Evolutionary conservation across 2,888 invertebrate species (phyloP), one percentile per base, ranked within the genome.

Genomic region (Eupithecia inturbata): DNA sequence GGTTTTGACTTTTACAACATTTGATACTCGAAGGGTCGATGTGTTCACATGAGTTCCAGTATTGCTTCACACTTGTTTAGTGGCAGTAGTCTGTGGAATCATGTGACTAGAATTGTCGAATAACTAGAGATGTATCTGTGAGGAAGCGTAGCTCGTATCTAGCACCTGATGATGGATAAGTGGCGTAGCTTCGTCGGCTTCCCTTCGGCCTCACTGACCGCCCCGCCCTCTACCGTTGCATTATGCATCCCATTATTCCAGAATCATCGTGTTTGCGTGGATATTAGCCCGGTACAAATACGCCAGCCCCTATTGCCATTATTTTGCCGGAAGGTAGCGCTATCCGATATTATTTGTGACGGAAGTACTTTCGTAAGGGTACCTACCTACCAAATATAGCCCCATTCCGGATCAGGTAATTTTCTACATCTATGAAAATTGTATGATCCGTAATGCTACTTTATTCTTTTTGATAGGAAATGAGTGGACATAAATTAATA

Each of bases 321-420:
- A 68, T 73, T 76, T 73, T 71, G 68, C 72, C 75, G 68, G 72
- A 73, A 76, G 71, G 62, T 72, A 26, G 49, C 68, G 66, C 41
- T 67, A 72, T 69, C 36, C 31, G 57, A 49, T 70, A 70, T 72
- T 75, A 75, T 76, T 73, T 68, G 76, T 72, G 22, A 49, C 73
- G 75, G 73, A 33, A 62, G 62, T 62, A 19, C 19, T 16, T 31
- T 22, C 28, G 72, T 70, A 36, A 53, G 75, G 72, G 75, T 66
- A n/a, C n/a, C n/a, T n/a, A n/a, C n/a, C n/a, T n/a, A n/a, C 68
- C 72, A 73, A 76, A 73, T 73, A 76, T 62, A 67, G 49, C 71
- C 60, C 73, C 53, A 73, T 73, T 72, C 39, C 66, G 60, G 39
- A 3, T 28, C 31, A 49, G 60, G 68, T 71, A 68, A 76, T 76